These are phyloP conservation scores for Dysmachus trigonus DNA, from an alignment of 2,888 invertebrate genomes.

Conservation along the genomic window DNA sequence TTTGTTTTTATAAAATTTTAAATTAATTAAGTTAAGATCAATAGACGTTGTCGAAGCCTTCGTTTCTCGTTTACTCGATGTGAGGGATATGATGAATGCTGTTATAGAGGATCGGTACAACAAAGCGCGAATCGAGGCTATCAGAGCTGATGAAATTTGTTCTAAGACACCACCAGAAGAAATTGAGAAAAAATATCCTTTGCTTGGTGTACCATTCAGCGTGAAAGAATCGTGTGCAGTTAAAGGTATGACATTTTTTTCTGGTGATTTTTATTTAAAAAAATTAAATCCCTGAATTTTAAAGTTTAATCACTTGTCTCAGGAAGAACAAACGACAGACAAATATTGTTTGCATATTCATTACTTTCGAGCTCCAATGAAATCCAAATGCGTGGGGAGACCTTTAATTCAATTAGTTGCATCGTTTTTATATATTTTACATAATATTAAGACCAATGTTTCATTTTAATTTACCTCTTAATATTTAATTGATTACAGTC, in stretches of 20 bases:
- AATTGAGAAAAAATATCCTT: conserved; percentile 68
- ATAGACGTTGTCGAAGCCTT: conserved; percentile 70
- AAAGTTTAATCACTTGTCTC: background rate
- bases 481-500: too few relatives aligned
- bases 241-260: conserved; percentile 67
- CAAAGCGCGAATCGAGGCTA: conserved; percentile 73
- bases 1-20: background rate
- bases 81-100: conserved; percentile 75
- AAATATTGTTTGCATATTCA: too few relatives aligned
- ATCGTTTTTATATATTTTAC: too few relatives aligned
- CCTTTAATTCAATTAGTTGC: too few relatives aligned
- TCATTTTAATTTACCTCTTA: too few relatives aligned
- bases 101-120: conserved; percentile 74
- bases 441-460: too few relatives aligned
- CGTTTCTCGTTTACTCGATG: conserved; percentile 71
- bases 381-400: too few relatives aligned
- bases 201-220: conserved; percentile 83
- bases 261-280: background rate
- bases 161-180: conserved; percentile 55
- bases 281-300: background rate
- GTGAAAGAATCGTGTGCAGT: conserved; percentile 82
- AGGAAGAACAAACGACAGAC: too few relatives aligned
- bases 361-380: too few relatives aligned
- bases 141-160: conserved; percentile 66
- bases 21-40: conserved; percentile 67